Percentiles rank a stretch among this genome's conserved stretches.
Evolutionary conservation across 1,140 invertebrate genomes (phyloP).

Genomic region (Hycleus phaleratus): DNA sequence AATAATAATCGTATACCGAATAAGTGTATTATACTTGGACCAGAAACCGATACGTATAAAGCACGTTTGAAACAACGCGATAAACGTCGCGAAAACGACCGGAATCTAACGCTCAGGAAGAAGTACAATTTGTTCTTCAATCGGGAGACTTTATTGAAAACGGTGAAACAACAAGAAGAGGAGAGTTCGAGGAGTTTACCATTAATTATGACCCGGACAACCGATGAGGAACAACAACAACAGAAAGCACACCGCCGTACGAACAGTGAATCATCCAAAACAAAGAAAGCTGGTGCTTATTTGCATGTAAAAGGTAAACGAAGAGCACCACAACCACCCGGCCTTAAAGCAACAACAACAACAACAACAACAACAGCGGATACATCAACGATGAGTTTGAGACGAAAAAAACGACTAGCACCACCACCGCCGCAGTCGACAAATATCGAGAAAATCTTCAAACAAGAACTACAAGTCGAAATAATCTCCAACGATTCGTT

Average conservation of each 20-base stretch:
- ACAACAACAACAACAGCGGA: constrained; percentile 13
- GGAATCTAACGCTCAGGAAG: constrained; percentile 50
- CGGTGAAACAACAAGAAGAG: constrained; percentile 35
- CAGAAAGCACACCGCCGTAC: constrained; percentile 41
- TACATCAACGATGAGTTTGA: constrained; percentile 35
- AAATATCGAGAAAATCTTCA: constrained; percentile 9
- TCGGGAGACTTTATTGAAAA: constrained; percentile 37
- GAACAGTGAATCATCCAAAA: constrained; percentile 48
- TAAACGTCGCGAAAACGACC: constrained; percentile 46
- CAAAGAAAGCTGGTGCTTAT: constrained; percentile 41
- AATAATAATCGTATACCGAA: constrained; percentile 30
- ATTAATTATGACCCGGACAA: constrained; percentile 35
- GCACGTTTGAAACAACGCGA: constrained; percentile 53
- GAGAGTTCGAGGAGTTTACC: constrained; percentile 46
- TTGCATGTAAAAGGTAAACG: constrained; percentile 66
- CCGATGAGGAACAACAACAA: constrained; percentile 31
- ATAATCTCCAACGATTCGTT: constrained; percentile 42
- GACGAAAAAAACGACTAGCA: constrained; percentile 51
- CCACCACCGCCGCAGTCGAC: constrained; percentile 47
- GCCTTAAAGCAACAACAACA: constrained; percentile 1
- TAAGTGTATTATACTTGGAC: constrained; percentile 42
- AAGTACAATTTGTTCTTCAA: constrained; percentile 55
- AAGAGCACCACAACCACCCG: constrained; percentile 61
- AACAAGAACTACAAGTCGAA: constrained; percentile 16
- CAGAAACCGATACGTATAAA: constrained; percentile 53